A percentile compares a stretch with the other conserved stretches of the same genome.
Evolutionary conservation across 2,888 invertebrate species (phyloP).

Genomic region (Hyalella azteca): DNA sequence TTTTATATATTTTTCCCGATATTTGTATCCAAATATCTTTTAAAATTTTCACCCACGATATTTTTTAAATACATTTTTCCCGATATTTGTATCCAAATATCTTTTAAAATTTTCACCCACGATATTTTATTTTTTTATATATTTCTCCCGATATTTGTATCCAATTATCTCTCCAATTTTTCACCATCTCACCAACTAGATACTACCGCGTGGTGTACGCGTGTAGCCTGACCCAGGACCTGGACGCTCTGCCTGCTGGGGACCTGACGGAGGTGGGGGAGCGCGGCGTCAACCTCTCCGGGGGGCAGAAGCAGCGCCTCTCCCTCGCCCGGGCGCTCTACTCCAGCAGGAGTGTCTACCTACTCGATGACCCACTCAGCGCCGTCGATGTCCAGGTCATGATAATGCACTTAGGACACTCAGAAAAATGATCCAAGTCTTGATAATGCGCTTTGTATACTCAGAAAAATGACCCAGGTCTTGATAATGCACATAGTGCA

Average conservation of each 20-base stretch:
- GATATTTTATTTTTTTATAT: too few species aligned
- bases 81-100: too few species aligned
- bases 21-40: too few species aligned
- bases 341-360: constrained; percentile 67
- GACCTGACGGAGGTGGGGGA: constrained; percentile 70
- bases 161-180: too few species aligned
- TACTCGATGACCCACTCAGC: constrained; percentile 69
- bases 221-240: constrained; percentile 68
- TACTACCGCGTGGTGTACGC: constrained; percentile 67
- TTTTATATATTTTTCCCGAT: not conserved
- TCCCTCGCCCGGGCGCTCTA: constrained; percentile 69
- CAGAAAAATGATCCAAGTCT: too few species aligned
- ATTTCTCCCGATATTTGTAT: not conserved
- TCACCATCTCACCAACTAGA: constrained; percentile 60
- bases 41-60: too few species aligned
- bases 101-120: too few species aligned
- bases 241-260: constrained; percentile 67
- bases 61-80: not conserved
- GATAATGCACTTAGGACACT: too few species aligned
- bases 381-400: constrained; percentile 69
- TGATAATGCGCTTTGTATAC: too few species aligned
- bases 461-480: too few species aligned
- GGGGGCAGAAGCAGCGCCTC: constrained; percentile 69
- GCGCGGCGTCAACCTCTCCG: constrained; percentile 67
- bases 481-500: too few species aligned